A percentile compares a stretch with the other conserved stretches of the same genome.
Evolutionary conservation across 2,797 vertebrate species (phyloP).

Genomic region (Antrozous pallidus): DNA sequence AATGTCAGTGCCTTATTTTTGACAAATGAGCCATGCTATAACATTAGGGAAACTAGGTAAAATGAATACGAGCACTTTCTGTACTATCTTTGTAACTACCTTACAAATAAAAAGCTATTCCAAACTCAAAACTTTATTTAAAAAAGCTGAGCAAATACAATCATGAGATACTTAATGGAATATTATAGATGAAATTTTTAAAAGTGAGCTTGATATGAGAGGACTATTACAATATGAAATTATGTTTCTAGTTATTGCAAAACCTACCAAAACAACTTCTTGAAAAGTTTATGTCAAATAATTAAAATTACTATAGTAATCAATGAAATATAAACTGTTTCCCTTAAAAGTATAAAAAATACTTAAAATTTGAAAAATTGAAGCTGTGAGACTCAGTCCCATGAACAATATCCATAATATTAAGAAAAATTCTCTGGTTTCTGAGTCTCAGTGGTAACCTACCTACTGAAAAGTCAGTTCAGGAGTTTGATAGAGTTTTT

Average conservation of each 20-base stretch:
- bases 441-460: not conserved
- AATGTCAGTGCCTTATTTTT: constrained; percentile 24
- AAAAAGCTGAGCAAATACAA: not conserved
- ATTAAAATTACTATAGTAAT: not conserved
- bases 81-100: not conserved
- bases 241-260: not conserved
- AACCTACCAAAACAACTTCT: not conserved
- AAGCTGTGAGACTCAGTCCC: not conserved
- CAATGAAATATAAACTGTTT: not conserved
- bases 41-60: not conserved
- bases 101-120: not conserved
- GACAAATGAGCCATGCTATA: not conserved
- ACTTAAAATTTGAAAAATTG: not conserved
- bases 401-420: not conserved
- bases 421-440: not conserved
- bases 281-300: not conserved
- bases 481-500: not conserved
- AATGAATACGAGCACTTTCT: not conserved
- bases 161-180: not conserved
- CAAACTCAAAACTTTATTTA: not conserved
- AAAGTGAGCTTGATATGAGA: not conserved
- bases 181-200: not conserved
- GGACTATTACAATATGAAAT: not conserved
- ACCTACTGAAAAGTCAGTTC: not conserved
- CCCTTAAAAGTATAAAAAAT: not conserved